A percentile compares a stretch with the other conserved stretches of the same genome.
These are phyloP conservation scores for Lophotis ruficrista DNA, from an alignment of 2,113 vertebrate species.

Conservation along the genomic window DNA sequence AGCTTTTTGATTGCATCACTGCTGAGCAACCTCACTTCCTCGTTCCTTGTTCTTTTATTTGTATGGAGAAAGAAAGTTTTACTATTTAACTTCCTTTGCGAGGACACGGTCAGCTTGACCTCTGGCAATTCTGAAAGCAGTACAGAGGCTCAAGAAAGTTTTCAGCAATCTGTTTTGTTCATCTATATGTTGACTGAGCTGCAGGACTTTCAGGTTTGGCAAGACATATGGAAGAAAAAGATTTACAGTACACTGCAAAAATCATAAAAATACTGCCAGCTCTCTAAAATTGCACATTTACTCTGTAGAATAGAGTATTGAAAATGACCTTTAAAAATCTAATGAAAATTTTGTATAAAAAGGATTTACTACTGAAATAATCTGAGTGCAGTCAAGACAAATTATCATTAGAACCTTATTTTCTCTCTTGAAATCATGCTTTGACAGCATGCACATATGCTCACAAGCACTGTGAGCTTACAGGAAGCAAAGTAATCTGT, in stretches of 20 bases:
- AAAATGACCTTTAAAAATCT: neutral
- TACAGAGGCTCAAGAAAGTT: neutral
- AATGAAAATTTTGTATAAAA: neutral
- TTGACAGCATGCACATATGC: conserved; percentile 53
- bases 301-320: neutral
- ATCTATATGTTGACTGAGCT: conserved; percentile 3
- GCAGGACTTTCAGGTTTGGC: conserved; percentile 36
- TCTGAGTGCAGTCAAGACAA: conserved; percentile 5
- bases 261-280: neutral
- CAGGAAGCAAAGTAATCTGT: conserved; percentile 49
- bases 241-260: neutral
- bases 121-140: neutral
- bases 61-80: conserved; percentile 5
- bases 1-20: neutral
- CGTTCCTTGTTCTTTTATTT: conserved; percentile 47
- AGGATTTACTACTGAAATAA: conserved; percentile 8
- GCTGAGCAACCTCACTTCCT: conserved; percentile 17
- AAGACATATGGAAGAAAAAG: neutral
- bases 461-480: conserved; percentile 17
- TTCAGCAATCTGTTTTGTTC: conserved; percentile 24
- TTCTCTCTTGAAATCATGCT: conserved; percentile 49
- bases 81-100: conserved; percentile 24
- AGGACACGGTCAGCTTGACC: conserved; percentile 28
- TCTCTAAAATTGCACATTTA: neutral
- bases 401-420: conserved; percentile 54